Evolutionary conservation across 2,113 vertebrate species (phyloP).

Genomic region (Tichodroma muraria): DNA sequence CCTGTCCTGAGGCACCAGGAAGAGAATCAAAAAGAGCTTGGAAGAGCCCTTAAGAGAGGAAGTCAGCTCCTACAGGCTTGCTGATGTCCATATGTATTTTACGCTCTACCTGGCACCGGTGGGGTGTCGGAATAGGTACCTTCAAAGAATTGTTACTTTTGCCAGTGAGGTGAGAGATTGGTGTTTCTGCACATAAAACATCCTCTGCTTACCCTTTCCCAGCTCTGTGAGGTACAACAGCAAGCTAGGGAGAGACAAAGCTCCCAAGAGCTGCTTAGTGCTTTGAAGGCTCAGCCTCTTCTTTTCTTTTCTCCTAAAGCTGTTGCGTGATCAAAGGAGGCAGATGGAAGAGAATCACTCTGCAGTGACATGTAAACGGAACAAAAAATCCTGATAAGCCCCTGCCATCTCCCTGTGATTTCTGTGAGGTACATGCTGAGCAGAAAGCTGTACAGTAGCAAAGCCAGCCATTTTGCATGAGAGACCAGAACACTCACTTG

Average conservation of each 20-base stretch:
- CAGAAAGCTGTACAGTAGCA: background rate
- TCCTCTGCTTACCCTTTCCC: background rate
- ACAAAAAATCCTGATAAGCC: background rate
- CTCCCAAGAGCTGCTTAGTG: background rate
- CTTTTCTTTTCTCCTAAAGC: constrained; percentile 2
- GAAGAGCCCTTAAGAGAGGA: background rate
- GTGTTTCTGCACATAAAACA: background rate
- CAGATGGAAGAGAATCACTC: constrained; percentile 7
- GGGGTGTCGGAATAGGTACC: background rate
- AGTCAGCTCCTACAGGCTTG: background rate
- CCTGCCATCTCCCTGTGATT: background rate
- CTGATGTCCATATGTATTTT: background rate
- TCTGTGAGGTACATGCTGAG: background rate
- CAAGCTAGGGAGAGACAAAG: background rate
- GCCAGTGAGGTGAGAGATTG: background rate
- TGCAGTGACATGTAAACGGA: background rate
- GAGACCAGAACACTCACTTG: background rate
- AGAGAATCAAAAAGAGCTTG: background rate
- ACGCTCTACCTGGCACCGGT: background rate
- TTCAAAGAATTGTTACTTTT: background rate
- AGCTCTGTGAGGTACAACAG: background rate
- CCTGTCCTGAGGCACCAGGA: background rate
- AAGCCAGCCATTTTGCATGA: background rate
- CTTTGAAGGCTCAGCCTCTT: constrained; percentile 36
- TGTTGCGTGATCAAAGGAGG: constrained; percentile 1